phyloP scores from a whole-genome alignment of 2,113 vertebrate species.

The Callocephalon fimbriatum region DNA sequence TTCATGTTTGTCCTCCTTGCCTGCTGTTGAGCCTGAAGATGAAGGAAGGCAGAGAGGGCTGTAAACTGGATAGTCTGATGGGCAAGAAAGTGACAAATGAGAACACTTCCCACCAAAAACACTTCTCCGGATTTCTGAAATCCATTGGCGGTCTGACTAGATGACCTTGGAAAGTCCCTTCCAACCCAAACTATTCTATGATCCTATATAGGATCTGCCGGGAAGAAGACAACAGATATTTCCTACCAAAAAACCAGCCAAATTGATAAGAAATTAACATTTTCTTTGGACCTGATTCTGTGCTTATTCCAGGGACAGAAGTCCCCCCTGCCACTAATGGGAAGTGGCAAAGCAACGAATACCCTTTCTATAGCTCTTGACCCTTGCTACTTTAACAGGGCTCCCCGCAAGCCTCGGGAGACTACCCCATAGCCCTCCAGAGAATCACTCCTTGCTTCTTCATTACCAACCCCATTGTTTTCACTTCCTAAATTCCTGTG shows the following conservation, averaged over 20 bases:
- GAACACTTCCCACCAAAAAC: not conserved
- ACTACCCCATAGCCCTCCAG: not conserved
- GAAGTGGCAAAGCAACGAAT: not conserved
- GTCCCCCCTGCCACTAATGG: not conserved
- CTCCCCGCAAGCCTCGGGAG: not conserved
- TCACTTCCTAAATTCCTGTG: not conserved
- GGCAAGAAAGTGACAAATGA: not conserved
- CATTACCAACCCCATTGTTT: not conserved
- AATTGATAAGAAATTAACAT: not conserved
- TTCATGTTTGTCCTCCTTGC: not conserved
- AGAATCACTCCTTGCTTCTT: not conserved
- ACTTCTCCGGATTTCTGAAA: not conserved
- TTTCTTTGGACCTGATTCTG: not conserved
- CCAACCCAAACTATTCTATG: not conserved
- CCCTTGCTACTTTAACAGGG: fast-evolving
- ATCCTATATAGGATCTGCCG: too few relatives aligned
- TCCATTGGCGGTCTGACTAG: not conserved
- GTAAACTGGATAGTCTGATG: not conserved
- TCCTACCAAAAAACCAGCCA: not conserved
- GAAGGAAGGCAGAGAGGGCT: too few relatives aligned
- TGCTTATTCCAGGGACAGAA: not conserved
- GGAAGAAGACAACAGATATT: not conserved
- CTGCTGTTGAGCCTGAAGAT: not conserved
- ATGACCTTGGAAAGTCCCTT: not conserved
- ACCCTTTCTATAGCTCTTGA: not conserved